These are phyloP conservation scores for Carapus acus DNA, from an alignment of 2,797 vertebrate species.

Conservation along the genomic window DNA sequence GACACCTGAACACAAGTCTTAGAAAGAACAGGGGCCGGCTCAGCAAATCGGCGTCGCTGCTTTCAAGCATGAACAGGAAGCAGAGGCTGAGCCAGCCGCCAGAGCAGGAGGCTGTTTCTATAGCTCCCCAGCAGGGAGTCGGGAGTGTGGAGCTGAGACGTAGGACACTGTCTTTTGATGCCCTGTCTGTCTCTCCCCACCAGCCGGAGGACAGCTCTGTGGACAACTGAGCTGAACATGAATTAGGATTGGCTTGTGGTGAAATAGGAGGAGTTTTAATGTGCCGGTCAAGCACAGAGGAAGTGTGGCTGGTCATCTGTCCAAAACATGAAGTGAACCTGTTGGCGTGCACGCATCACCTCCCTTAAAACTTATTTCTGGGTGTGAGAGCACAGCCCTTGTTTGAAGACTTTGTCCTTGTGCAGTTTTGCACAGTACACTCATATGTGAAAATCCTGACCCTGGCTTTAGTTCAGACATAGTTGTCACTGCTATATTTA, in stretches of 20 bases:
- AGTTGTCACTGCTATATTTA: slow-evolving; percentile 52
- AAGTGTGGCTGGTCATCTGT: slow-evolving; percentile 25
- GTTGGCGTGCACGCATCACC: slow-evolving; percentile 23
- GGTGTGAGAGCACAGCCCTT: slow-evolving; percentile 38
- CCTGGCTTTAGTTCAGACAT: slow-evolving; percentile 59
- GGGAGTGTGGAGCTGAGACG: slow-evolving; percentile 77
- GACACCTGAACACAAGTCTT: slow-evolving; percentile 44
- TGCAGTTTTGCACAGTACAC: slow-evolving; percentile 50
- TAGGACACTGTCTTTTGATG: slow-evolving; percentile 85
- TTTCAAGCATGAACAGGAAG: slow-evolving; percentile 77
- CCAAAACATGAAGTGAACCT: slow-evolving; percentile 23
- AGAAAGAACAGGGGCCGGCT: slow-evolving; percentile 56
- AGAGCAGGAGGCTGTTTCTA: slow-evolving; percentile 63
- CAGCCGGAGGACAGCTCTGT: slow-evolving; percentile 68
- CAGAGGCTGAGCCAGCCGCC: slow-evolving; percentile 88
- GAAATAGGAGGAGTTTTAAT: slow-evolving; percentile 57
- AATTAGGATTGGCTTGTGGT: slow-evolving; percentile 43
- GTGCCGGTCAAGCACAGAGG: slow-evolving; percentile 53
- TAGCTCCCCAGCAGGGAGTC: slow-evolving; percentile 68
- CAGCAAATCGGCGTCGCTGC: slow-evolving; percentile 70
- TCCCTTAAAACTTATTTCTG: slow-evolving; percentile 31
- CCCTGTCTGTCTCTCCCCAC: slow-evolving; percentile 72
- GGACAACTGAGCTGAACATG: slow-evolving; percentile 51
- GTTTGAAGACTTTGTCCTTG: slow-evolving; percentile 32
- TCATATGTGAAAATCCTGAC: slow-evolving; percentile 51